Conservation (phyloP, 2,113 vertebrate species). For the Sturnira hondurensis region DNA sequence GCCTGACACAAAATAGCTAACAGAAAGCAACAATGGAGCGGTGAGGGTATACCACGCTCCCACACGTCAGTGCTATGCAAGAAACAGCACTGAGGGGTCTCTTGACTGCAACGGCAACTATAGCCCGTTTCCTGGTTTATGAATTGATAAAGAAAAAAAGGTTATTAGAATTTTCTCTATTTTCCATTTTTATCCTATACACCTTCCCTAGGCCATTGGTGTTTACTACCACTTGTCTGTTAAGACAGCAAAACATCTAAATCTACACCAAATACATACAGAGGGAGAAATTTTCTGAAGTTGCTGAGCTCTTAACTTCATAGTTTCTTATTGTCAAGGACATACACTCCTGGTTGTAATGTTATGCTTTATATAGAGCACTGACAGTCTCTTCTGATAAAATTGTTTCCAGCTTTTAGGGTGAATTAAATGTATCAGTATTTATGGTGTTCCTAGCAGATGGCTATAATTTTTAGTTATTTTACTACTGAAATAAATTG, state of each 20-base stretch:
- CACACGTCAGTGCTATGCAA: background rate
- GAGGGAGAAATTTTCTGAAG: background rate
- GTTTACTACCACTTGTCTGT: background rate
- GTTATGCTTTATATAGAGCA: background rate
- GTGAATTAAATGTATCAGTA: conserved; percentile 16
- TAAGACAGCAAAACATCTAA: background rate
- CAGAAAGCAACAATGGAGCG: background rate
- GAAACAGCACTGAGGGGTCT: background rate
- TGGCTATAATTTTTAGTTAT: background rate
- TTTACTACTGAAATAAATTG: conserved; percentile 42
- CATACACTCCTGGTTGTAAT: conserved; percentile 14
- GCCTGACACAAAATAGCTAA: background rate
- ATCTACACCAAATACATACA: background rate
- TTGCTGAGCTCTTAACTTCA: conserved; percentile 13
- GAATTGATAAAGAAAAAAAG: background rate
- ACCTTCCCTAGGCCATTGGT: background rate
- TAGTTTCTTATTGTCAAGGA: conserved; percentile 37
- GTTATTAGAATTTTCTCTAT: conserved; percentile 5
- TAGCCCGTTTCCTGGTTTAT: background rate
- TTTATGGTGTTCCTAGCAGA: background rate
- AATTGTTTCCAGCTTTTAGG: conserved; percentile 6
- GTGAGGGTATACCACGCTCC: background rate
- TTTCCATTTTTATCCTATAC: conserved; percentile 30
- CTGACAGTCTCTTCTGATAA: conserved; percentile 22
- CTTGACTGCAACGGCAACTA: conserved; percentile 14